phyloP scores from a whole-genome alignment of 1,140 invertebrate species.

The Drosophila asahinai region DNA sequence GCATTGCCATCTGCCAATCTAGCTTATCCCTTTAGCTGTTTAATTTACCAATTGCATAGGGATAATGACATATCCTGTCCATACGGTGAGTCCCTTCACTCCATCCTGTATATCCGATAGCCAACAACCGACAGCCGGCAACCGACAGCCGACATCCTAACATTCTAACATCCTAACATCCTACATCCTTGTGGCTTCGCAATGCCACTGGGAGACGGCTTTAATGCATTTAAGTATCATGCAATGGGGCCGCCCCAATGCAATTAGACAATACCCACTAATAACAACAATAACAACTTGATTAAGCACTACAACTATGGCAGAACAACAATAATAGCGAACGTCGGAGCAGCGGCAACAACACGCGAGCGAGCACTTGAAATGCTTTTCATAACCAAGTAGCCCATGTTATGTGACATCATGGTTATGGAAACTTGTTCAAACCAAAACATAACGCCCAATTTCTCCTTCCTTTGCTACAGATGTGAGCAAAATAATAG shows the following conservation, averaged over 20 bases:
- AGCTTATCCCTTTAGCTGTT: constrained; percentile 34
- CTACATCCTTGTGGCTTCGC: constrained; percentile 8
- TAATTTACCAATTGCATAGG: constrained; percentile 48
- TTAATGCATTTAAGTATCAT: constrained; percentile 75
- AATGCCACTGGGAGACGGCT: constrained; percentile 42
- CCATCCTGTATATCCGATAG: constrained; percentile 31
- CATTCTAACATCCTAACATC: background rate
- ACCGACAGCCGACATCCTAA: background rate
- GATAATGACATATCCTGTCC: constrained; percentile 64
- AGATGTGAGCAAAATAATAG: background rate
- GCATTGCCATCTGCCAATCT: constrained; percentile 20
- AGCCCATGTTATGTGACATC: constrained; percentile 46
- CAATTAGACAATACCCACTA: constrained; percentile 70
- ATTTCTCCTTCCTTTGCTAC: background rate
- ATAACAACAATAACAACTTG: constrained; percentile 35
- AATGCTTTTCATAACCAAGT: constrained; percentile 52
- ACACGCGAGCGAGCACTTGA: constrained; percentile 42
- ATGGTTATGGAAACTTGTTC: constrained; percentile 25
- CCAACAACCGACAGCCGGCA: background rate
- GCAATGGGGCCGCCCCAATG: constrained; percentile 54
- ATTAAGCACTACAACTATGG: constrained; percentile 42
- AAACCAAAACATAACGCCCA: constrained; percentile 1
- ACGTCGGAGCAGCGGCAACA: background rate
- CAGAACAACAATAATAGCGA: constrained; percentile 19
- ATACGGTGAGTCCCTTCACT: constrained; percentile 49